Conservation (phyloP, 2,888 invertebrate species). For the Monopis laevigella region DNA sequence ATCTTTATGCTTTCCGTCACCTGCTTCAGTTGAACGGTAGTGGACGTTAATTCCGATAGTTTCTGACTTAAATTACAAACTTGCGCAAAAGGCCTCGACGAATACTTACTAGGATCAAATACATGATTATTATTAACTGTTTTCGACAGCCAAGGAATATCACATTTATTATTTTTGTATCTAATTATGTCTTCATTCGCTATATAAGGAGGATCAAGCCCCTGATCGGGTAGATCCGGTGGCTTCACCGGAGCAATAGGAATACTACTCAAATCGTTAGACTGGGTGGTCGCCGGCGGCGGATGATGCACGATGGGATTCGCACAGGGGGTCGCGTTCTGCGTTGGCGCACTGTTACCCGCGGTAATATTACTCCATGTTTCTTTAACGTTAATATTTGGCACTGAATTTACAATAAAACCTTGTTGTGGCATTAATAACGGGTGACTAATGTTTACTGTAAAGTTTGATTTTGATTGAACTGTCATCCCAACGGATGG, state of each 20-base stretch:
- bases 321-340: neutral
- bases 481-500: slow-evolving; percentile 55
- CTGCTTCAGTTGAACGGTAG: slow-evolving; percentile 22
- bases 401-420: slow-evolving; percentile 62
- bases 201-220: slow-evolving; percentile 57
- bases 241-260: slow-evolving; percentile 57
- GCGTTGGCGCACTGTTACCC: slow-evolving; percentile 26
- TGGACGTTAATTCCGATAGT: slow-evolving; percentile 26
- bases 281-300: slow-evolving; percentile 39
- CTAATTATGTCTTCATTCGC: slow-evolving; percentile 40
- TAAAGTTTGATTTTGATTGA: slow-evolving; percentile 60
- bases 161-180: slow-evolving; percentile 41
- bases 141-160: slow-evolving; percentile 60
- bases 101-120: slow-evolving; percentile 41
- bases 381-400: slow-evolving; percentile 59
- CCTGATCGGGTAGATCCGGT: slow-evolving; percentile 57
- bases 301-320: slow-evolving; percentile 41
- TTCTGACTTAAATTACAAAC: slow-evolving; percentile 45
- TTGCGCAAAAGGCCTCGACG: slow-evolving; percentile 53
- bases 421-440: slow-evolving; percentile 57
- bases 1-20: slow-evolving; percentile 21
- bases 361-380: slow-evolving; percentile 53
- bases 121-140: slow-evolving; percentile 57
- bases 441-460: slow-evolving; percentile 61
- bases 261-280: slow-evolving; percentile 38